Evolutionary conservation across 37 sponge, comb jelly and placozoan species (phyloP), one percentile per base, ranked within the genome.

Genomic region (Eunapius fragilis): DNA sequence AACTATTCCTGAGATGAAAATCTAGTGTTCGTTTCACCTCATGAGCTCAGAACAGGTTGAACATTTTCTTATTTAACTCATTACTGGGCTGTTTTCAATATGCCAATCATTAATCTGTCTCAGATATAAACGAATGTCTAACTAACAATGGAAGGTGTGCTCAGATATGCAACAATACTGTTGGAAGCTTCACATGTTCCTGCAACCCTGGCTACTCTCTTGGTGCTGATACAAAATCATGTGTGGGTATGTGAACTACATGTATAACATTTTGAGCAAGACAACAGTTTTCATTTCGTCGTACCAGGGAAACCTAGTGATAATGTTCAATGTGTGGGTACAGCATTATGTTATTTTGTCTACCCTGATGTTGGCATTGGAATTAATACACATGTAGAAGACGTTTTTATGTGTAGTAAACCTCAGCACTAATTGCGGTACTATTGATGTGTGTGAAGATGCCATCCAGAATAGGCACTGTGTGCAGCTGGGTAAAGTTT

Each of bases 161-260:
- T n/a, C 80, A 80, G 25, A 80, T 48, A 14, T 80, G 80, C 67
- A 48, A 47, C 30, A 48, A 80, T 58, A 58, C 27, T 48, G 26
- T 30, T 47, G 80, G 80, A 32, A 80, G 80, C 67, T 80, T 67
- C 67, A 28, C 28, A 2, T 80, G 80, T 80, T 30, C 28, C 30
- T 80, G 80, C 67, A 50, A 80, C 67, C 2, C 80, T 80, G 80
- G 80, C 33, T 80, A 80, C 67, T 50, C 58, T 19, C 80, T 80
- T n/a, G 80, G 58, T 58, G 67, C 68, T 80, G 31, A 80, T 49
- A 31, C 58, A 34, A 49, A 47, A 26, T 25, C 79, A 28, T 78
- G 79, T 78, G 26, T 49, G 41, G 79, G 79, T 78, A 38, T 49
- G 85, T 76, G 32, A 69, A 75, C 28, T 35, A 35, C 25, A 41